Evolutionary conservation across 1,140 invertebrate species (phyloP).

Genomic region (Cecropterus lyciades): DNA sequence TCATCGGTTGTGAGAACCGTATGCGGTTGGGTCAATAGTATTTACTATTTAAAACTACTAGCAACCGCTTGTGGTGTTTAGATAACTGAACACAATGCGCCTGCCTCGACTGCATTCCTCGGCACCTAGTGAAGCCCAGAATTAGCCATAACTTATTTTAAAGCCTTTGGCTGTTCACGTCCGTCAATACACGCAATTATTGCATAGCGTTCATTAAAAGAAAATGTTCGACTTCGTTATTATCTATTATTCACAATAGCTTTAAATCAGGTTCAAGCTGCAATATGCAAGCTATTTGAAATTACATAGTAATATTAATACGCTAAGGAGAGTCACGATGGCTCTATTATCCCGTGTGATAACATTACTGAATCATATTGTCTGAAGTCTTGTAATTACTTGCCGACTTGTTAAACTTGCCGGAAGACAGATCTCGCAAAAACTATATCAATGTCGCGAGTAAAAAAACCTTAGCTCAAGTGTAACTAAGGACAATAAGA

Average conservation of each 20-base stretch:
- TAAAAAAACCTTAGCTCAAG: too few species aligned
- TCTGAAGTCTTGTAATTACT: slow-evolving; percentile 13
- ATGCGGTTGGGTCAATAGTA: slow-evolving; percentile 37
- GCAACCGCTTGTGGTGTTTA: slow-evolving; percentile 55
- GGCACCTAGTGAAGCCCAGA: slow-evolving; percentile 53
- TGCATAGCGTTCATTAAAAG: slow-evolving; percentile 25
- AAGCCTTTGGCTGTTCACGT: slow-evolving; percentile 41
- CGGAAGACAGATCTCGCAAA: slow-evolving; percentile 16
- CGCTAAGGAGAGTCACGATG: neutral
- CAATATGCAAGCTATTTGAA: slow-evolving; percentile 5
- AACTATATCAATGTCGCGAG: slow-evolving; percentile 14
- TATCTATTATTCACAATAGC: slow-evolving; percentile 12
- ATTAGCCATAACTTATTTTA: slow-evolving; percentile 67
- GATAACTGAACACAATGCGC: slow-evolving; percentile 69
- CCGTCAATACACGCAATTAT: slow-evolving; percentile 7
- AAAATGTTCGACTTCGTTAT: slow-evolving; percentile 9
- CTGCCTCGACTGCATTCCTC: slow-evolving; percentile 60
- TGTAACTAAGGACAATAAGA: neutral
- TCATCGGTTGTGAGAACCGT: slow-evolving; percentile 23
- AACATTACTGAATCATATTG: slow-evolving; percentile 10
- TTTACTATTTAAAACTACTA: slow-evolving; percentile 40
- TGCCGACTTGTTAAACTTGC: neutral
- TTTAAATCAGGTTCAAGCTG: neutral
- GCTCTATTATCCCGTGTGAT: slow-evolving; percentile 5
- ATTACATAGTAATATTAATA: too few species aligned